Conservation (phyloP, 1,140 invertebrate genomes). For the Brachionus koreanus region DNA sequence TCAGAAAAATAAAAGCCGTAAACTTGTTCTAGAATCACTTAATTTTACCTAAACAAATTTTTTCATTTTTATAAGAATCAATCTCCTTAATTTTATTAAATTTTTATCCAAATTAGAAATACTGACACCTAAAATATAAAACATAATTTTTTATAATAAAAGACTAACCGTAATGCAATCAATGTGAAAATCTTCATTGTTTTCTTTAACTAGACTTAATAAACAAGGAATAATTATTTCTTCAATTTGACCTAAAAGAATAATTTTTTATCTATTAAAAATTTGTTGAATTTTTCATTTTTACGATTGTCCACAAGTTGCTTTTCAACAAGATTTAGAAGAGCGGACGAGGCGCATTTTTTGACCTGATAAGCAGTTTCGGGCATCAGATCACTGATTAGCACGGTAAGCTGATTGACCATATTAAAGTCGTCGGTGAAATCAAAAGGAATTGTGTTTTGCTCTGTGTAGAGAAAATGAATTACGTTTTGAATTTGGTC, state of each 20-base stretch:
- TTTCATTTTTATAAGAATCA: not conserved
- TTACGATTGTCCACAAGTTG: conserved; percentile 28
- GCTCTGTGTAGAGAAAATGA: conserved; percentile 8
- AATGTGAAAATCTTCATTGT: conserved; percentile 44
- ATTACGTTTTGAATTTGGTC: conserved; percentile 44
- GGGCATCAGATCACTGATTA: conserved; percentile 27
- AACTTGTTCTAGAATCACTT: not conserved
- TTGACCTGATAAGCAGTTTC: conserved; percentile 41
- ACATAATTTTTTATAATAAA: not conserved
- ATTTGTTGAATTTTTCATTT: not conserved
- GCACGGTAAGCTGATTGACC: not conserved
- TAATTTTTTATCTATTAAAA: not conserved
- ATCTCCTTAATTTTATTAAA: not conserved
- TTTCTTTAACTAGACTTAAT: conserved; percentile 30
- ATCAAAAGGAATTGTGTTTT: not conserved
- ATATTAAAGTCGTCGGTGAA: conserved; percentile 33
- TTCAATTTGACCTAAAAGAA: conserved; percentile 32
- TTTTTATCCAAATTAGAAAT: not conserved
- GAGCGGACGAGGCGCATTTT: not conserved
- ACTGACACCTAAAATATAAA: not conserved
- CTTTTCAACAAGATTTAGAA: not conserved
- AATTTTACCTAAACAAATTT: not conserved
- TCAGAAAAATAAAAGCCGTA: not conserved
- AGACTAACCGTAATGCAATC: conserved; percentile 40
- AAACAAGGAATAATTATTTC: conserved; percentile 37